Evolutionary conservation across 1,140 invertebrate genomes (phyloP).

Genomic region (Helicoverpa armigera): DNA sequence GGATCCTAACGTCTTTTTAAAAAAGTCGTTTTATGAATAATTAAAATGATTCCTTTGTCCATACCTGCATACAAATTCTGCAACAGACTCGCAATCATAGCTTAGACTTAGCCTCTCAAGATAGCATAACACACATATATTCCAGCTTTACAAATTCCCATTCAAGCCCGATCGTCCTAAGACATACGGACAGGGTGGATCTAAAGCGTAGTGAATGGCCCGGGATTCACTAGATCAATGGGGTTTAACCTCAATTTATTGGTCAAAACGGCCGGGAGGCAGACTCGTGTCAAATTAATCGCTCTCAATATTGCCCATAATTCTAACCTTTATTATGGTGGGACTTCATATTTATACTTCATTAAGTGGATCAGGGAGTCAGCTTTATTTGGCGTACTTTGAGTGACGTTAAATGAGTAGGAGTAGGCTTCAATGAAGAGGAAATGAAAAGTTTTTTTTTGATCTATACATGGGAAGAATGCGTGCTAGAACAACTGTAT

Average conservation of each 20-base stretch:
- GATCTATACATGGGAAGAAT: too few relatives aligned
- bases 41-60: too few relatives aligned
- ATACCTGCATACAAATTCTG: too few relatives aligned
- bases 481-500: too few relatives aligned
- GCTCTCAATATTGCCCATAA: conserved; percentile 39
- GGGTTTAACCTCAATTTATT: conserved; percentile 44
- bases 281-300: conserved; percentile 38
- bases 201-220: conserved; percentile 28
- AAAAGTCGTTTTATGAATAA: too few relatives aligned
- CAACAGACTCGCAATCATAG: not conserved
- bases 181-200: conserved; percentile 22
- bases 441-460: too few relatives aligned
- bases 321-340: conserved; percentile 19
- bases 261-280: conserved; percentile 37
- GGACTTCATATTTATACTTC: conserved; percentile 15
- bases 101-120: not conserved
- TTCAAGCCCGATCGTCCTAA: not conserved
- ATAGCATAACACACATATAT: not conserved
- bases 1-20: too few relatives aligned
- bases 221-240: conserved; percentile 30
- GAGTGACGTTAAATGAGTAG: too few relatives aligned
- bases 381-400: not conserved
- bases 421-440: too few relatives aligned
- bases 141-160: conserved; percentile 7
- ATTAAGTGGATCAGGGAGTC: not conserved